Evolutionary conservation across 1,140 invertebrate species (phyloP).

Genomic region (Notospermus geniculatus): DNA sequence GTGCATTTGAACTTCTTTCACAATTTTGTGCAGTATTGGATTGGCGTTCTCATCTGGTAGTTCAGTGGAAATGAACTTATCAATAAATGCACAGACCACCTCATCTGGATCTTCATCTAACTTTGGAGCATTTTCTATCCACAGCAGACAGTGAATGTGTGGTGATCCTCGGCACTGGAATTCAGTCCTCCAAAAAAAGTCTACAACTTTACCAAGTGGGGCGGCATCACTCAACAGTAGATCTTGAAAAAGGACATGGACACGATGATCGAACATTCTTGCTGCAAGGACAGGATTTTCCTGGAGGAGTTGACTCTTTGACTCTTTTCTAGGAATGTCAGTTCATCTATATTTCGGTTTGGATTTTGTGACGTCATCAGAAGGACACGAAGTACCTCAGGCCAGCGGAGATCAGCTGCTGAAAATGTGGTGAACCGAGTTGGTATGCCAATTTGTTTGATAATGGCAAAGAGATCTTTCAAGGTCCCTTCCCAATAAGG

Average conservation of each 20-base stretch:
- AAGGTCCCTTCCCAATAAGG: too few species aligned
- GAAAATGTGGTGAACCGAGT: not conserved
- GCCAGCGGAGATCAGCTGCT: not conserved
- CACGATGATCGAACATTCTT: constrained; percentile 10
- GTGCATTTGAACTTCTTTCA: constrained; percentile 9
- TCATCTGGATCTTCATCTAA: constrained; percentile 6
- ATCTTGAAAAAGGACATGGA: constrained; percentile 6
- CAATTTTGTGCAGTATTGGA: constrained; percentile 3
- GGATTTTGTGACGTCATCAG: not conserved
- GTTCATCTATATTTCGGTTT: not conserved
- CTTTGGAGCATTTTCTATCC: constrained; percentile 5
- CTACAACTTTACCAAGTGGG: constrained; percentile 19
- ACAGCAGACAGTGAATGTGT: constrained; percentile 24
- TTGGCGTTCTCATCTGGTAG: not conserved
- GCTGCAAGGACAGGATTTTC: constrained; percentile 7
- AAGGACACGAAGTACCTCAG: not conserved
- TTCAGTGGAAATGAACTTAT: not conserved
- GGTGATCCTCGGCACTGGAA: constrained; percentile 23
- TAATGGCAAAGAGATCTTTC: not conserved
- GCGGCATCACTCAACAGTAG: constrained; percentile 2
- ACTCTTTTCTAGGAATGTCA: not conserved
- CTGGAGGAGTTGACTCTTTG: not conserved
- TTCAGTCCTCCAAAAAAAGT: constrained; percentile 21
- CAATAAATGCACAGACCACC: constrained; percentile 1
- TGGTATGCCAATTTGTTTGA: too few species aligned